Conservation (phyloP, 2,113 vertebrate species). For the Cygnus buccinator region DNA sequence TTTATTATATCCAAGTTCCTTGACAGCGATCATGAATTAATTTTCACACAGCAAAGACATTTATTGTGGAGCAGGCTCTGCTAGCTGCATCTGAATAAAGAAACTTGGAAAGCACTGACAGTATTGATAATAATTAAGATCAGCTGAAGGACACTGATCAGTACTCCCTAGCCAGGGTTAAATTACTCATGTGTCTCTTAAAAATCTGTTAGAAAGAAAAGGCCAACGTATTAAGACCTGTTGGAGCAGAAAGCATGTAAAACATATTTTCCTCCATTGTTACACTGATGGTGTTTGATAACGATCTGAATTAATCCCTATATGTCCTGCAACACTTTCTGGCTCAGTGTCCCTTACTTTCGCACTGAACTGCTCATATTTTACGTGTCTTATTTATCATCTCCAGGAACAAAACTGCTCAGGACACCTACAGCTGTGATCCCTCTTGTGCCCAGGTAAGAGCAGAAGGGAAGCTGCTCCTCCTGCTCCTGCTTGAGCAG, state of each 20-base stretch:
- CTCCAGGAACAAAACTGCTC: background rate
- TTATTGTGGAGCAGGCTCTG: background rate
- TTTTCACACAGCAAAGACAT: background rate
- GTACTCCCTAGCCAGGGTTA: background rate
- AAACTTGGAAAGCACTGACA: background rate
- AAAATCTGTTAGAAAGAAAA: background rate
- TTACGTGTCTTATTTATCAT: background rate
- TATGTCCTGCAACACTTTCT: background rate
- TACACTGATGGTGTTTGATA: background rate
- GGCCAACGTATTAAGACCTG: background rate
- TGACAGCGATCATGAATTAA: slow-evolving; percentile 40
- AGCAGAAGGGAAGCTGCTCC: background rate
- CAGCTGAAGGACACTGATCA: background rate
- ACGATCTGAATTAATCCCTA: background rate
- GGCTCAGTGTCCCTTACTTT: background rate
- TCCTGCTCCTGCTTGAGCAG: rapidly evolving
- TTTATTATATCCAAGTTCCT: slow-evolving; percentile 27
- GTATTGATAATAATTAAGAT: slow-evolving; percentile 15
- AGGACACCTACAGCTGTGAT: rapidly evolving
- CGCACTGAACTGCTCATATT: background rate
- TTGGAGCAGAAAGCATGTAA: background rate
- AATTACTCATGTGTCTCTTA: background rate
- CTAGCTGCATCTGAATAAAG: background rate
- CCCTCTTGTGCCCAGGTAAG: rapidly evolving
- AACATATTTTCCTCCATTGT: background rate